These are phyloP conservation scores for Tyrophagus putrescentiae DNA, from an alignment of 1,140 invertebrate genomes.

Conservation along the genomic window DNA sequence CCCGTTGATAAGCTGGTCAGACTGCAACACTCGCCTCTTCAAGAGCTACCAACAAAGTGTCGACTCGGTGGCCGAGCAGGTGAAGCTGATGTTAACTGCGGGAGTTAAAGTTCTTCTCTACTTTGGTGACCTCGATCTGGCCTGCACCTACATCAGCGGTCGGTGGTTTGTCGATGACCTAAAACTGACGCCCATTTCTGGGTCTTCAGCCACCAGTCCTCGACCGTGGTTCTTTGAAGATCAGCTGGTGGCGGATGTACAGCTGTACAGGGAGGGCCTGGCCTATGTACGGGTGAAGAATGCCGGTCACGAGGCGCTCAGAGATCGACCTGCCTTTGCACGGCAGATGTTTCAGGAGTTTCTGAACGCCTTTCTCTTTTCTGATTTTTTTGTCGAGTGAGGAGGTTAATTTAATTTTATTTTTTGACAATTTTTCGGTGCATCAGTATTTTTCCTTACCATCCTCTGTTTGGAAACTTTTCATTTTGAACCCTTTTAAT, in stretches of 20 bases:
- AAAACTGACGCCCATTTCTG: slow-evolving; percentile 25
- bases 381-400: no score
- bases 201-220: slow-evolving; percentile 23
- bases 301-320: slow-evolving; percentile 43
- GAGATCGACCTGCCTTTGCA: slow-evolving; percentile 39
- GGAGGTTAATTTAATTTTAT: no score
- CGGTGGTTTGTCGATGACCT: slow-evolving; percentile 29
- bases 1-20: background rate
- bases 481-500: no score
- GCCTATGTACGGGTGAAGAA: slow-evolving; percentile 36
- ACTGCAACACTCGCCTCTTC: slow-evolving; percentile 26
- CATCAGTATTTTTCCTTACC: no score
- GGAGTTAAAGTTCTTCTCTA: slow-evolving; percentile 31
- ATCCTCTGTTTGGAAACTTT: no score
- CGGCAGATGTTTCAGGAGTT: slow-evolving; percentile 36
- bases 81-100: slow-evolving; percentile 29
- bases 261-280: slow-evolving; percentile 32
- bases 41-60: slow-evolving; percentile 30
- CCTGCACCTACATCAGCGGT: background rate
- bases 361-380: no score
- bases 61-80: slow-evolving; percentile 29
- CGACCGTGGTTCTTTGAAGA: slow-evolving; percentile 29
- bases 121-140: background rate
- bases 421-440: no score
- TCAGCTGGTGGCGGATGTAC: slow-evolving; percentile 36